Conservation (phyloP, 1,140 invertebrate species). For the Lasioglossum albipes region DNA sequence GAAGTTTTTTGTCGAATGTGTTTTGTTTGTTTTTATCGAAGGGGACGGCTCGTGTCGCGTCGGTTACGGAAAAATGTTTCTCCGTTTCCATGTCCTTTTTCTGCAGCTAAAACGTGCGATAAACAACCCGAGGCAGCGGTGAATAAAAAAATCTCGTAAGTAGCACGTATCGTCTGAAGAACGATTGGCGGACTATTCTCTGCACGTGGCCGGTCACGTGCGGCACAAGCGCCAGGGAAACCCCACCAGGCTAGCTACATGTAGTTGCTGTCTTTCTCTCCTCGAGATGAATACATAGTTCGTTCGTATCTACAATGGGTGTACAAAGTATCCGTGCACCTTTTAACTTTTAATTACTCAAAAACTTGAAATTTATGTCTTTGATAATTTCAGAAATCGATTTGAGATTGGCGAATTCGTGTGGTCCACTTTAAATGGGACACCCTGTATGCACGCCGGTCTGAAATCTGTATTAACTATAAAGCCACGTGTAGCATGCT, state of each 20-base stretch:
- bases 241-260: conserved; percentile 30
- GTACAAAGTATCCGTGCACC: no score
- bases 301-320: conserved; percentile 13
- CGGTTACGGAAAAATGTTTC: no score
- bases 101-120: not conserved
- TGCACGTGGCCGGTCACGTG: conserved; percentile 61
- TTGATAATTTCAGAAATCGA: no score
- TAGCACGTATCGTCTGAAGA: conserved; percentile 30
- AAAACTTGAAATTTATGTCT: no score
- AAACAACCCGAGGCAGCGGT: not conserved
- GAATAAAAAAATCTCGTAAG: conserved; percentile 7
- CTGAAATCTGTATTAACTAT: conserved; percentile 2
- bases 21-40: no score
- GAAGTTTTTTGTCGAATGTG: no score
- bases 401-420: no score
- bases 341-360: no score
- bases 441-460: not conserved
- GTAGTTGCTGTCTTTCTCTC: conserved; percentile 26
- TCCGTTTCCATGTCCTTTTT: not conserved
- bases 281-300: conserved; percentile 53
- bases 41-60: no score
- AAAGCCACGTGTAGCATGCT: conserved; percentile 20
- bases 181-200: conserved; percentile 36
- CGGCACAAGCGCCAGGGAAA: conserved; percentile 43
- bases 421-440: no score